A percentile compares a stretch with the other conserved stretches of the same genome.
These are phyloP conservation scores for Thymallus thymallus DNA, from an alignment of 2,113 vertebrate species.

Conservation along the genomic window DNA sequence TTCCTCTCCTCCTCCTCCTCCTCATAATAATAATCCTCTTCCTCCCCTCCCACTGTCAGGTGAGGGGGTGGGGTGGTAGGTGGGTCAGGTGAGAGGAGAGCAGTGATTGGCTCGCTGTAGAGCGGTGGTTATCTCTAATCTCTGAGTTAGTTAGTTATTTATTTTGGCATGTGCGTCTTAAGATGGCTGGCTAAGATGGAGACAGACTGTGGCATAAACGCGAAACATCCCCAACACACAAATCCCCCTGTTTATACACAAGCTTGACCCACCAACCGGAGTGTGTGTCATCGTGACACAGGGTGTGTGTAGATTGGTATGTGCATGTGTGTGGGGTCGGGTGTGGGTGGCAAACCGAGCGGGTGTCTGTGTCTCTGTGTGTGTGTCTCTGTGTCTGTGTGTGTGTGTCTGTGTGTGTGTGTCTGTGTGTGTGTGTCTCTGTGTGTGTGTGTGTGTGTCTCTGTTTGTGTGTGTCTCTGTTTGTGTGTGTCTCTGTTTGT, in stretches of 20 bases:
- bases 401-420: no score
- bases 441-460: slow-evolving; percentile 15
- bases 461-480: no score
- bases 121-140: slow-evolving; percentile 53
- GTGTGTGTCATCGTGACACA: no score
- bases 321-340: no score
- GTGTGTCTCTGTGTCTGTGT: no score
- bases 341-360: not conserved
- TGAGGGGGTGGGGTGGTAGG: no score
- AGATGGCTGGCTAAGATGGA: slow-evolving; percentile 74
- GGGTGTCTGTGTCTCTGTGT: no score
- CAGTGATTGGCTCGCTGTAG: slow-evolving; percentile 11
- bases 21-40: no score
- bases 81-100: slow-evolving; percentile 15
- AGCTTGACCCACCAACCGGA: slow-evolving; percentile 56
- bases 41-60: slow-evolving; percentile 40
- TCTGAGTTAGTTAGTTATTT: slow-evolving; percentile 57
- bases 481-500: no score
- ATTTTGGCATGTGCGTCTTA: slow-evolving; percentile 68
- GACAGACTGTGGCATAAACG: slow-evolving; percentile 60
- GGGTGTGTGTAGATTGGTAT: no score
- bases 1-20: slow-evolving; percentile 34
- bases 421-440: no score
- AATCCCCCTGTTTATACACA: slow-evolving; percentile 74
- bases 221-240: slow-evolving; percentile 56